phyloP scores from a whole-genome alignment of 2,888 invertebrate species.

The Sthenelais limicola region DNA sequence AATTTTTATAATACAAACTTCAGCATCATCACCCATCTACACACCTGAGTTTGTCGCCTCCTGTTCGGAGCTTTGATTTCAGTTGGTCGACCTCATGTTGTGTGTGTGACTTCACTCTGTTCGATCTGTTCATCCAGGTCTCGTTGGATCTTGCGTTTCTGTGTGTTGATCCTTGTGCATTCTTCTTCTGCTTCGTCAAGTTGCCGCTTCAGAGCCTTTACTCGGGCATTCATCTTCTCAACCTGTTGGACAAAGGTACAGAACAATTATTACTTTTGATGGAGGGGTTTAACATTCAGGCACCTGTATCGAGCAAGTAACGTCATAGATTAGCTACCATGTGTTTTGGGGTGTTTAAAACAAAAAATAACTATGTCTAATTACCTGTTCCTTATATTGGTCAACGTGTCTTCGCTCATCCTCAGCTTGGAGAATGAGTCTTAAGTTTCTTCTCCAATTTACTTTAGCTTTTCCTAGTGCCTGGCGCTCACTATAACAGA shows the following conservation, averaged over 20 bases:
- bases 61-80: constrained; percentile 51
- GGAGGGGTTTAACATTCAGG: no score
- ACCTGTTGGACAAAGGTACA: no score
- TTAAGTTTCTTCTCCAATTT: constrained; percentile 96
- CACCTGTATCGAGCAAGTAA: no score
- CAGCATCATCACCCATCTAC: no score
- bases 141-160: constrained; percentile 95
- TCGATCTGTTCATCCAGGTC: constrained; percentile 98
- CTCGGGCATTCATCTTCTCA: constrained; percentile 74
- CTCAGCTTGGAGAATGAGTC: constrained; percentile 84
- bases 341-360: no score
- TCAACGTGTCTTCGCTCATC: constrained; percentile 97
- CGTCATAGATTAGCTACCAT: no score
- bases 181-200: constrained; percentile 98
- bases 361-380: no score
- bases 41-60: constrained; percentile 46
- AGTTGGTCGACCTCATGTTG: constrained; percentile 89
- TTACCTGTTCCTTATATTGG: constrained; percentile 97
- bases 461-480: constrained; percentile 90
- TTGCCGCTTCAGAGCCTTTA: constrained; percentile 90
- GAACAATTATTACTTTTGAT: no score
- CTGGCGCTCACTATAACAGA: constrained; percentile 85
- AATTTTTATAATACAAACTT: no score
- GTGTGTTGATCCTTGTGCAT: constrained; percentile 92
- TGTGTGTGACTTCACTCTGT: constrained; percentile 89